A percentile compares a stretch with the other conserved stretches of the same genome.
Evolutionary conservation across 2,888 invertebrate genomes (phyloP).

Genomic region (Ophioninae sp.): DNA sequence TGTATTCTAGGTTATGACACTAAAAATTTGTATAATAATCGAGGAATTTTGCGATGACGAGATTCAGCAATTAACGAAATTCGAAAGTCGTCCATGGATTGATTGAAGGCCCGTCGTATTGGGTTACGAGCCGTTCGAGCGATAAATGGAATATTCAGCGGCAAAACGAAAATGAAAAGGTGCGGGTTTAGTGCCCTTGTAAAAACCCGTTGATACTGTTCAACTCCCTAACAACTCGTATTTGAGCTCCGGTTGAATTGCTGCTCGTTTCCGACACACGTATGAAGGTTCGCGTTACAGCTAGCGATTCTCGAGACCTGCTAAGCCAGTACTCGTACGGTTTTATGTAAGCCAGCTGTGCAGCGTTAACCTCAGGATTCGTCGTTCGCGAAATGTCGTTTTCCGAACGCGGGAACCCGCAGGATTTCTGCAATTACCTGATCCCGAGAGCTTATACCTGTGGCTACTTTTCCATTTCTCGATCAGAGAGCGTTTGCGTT

Average conservation of each 20-base stretch:
- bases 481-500: background rate
- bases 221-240: conserved; percentile 17
- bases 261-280: background rate
- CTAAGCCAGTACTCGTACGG: background rate
- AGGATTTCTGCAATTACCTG: background rate
- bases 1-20: no score
- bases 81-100: background rate
- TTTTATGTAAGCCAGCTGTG: conserved; percentile 3
- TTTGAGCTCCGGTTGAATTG: conserved; percentile 29
- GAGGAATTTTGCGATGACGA: no score
- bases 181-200: conserved; percentile 1
- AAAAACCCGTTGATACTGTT: conserved; percentile 21
- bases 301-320: background rate
- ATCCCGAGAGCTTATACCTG: background rate
- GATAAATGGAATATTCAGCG: conserved; percentile 7
- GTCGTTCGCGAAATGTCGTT: conserved; percentile 2
- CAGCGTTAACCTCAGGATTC: no score
- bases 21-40: no score
- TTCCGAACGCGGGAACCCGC: background rate
- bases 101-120: background rate
- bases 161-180: background rate
- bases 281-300: background rate
- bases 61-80: background rate
- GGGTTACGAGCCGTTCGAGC: background rate
- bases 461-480: background rate